Base-by-base conservation (phyloP, 92 coral and sea anemone genomes). In the Actinostola sp. region DNA sequence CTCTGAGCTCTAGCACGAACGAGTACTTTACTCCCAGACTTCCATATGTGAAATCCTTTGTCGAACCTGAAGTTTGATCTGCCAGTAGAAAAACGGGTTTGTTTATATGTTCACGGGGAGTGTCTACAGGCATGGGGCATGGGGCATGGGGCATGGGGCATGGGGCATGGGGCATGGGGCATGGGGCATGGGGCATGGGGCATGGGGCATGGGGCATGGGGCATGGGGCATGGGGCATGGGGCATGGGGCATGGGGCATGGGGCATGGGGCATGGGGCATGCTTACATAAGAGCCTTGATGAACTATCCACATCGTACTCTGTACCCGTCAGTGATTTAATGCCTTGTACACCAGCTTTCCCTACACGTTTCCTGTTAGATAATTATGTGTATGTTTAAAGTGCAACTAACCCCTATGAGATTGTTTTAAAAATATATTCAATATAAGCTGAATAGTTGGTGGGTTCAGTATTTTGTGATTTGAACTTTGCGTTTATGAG, bases 31-130 rank as follows among this genome's bases (percentile, higher is more conserved):
- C 88, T 0, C 75, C 77, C 30, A 89, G 78, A 11, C 57, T 52
- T 6, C 97, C 97, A 38, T 89, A 92, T 8, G 78, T 54, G 70
- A 84, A 92, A 48, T 92, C 97, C 19, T 86, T 83, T 29, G 81
- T 77, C 36, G 86, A 71, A 2, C 97, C 97, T 0, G 97, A 80
- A 15, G 89, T 84, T 13, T 60, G 77, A 46, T 92, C 97, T 92
- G 21, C 36, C 13, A 52, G 80, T 27, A 60, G 52, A 32, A 11
- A 57, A 60, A 33, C 23, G 72, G 42, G 28, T 21, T 15, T 9
- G 13, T 9, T 13, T 14, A n/a, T 13, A 48, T 8, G 4, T 25
- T 7, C 20, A 32, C 12, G 25, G 2, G 33, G 30, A 32, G 15
- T 23, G 23, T 2, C 30, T 26, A 8, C 7, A 20, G 26, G 9